A percentile compares a stretch with the other conserved stretches of the same genome.
Conservation (phyloP, 2,888 invertebrate genomes). For the Chalcosyrphus nemorum region DNA sequence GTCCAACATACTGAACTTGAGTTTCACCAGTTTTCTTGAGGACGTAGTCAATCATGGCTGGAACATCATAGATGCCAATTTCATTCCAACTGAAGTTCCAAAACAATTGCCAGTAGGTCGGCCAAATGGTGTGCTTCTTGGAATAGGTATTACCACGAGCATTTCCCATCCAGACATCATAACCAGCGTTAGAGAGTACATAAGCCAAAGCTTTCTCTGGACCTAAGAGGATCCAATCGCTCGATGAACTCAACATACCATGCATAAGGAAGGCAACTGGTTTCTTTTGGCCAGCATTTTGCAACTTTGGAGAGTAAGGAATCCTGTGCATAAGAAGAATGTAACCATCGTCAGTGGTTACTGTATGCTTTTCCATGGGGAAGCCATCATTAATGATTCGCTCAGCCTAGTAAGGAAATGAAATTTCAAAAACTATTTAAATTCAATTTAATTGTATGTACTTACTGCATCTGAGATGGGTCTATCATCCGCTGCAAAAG, state of each 20-base stretch:
- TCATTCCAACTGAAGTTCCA: constrained; percentile 90
- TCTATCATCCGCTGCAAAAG: not conserved
- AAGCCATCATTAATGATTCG: constrained; percentile 82
- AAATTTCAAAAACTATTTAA: too few species aligned
- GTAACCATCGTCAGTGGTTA: constrained; percentile 91
- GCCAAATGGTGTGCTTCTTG: constrained; percentile 82
- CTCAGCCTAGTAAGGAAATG: too few species aligned
- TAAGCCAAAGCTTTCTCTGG: constrained; percentile 77
- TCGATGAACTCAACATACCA: constrained; percentile 77
- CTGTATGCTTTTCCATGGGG: constrained; percentile 86
- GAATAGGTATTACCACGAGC: constrained; percentile 88
- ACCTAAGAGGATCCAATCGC: constrained; percentile 78
- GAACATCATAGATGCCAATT: constrained; percentile 92
- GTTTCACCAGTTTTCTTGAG: constrained; percentile 75
- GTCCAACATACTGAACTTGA: constrained; percentile 87
- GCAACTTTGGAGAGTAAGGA: constrained; percentile 82
- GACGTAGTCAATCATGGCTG: constrained; percentile 90
- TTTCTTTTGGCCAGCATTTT: constrained; percentile 46
- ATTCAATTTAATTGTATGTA: too few species aligned
- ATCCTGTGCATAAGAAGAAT: constrained; percentile 91
- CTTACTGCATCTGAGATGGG: constrained; percentile 2
- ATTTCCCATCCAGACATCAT: constrained; percentile 92
- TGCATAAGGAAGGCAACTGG: constrained; percentile 78
- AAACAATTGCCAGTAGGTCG: constrained; percentile 76
- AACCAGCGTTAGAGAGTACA: constrained; percentile 85